These are phyloP conservation scores for Cinclus mexicanus DNA, from an alignment of 2,113 vertebrate species.

Conservation along the genomic window DNA sequence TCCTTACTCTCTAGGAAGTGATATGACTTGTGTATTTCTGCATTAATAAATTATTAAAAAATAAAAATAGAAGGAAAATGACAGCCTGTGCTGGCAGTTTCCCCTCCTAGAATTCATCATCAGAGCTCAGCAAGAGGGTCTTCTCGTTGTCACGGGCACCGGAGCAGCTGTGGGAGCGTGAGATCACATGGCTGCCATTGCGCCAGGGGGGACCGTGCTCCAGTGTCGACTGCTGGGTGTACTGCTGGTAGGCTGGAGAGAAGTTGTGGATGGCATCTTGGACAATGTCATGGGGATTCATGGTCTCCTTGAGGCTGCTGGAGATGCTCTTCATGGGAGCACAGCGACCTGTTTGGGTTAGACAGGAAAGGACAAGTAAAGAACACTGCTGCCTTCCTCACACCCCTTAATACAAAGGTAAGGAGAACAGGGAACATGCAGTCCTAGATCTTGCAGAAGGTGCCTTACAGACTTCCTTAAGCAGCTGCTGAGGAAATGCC, in stretches of 20 bases:
- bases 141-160: slow-evolving; percentile 88
- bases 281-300: slow-evolving; percentile 94
- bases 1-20: slow-evolving; percentile 56
- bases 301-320: slow-evolving; percentile 96
- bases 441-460: neutral
- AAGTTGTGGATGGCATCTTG: slow-evolving; percentile 97
- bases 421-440: neutral
- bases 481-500: neutral
- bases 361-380: neutral
- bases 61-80: neutral
- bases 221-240: slow-evolving; percentile 93
- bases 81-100: neutral
- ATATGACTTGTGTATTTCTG: slow-evolving; percentile 59
- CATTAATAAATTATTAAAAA: slow-evolving; percentile 69
- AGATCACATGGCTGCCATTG: slow-evolving; percentile 73
- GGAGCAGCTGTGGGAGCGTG: slow-evolving; percentile 86
- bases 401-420: rapidly evolving
- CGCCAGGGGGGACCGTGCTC: slow-evolving; percentile 81
- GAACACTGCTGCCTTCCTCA: neutral
- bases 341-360: slow-evolving; percentile 81
- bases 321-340: slow-evolving; percentile 98
- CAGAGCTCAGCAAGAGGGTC: slow-evolving; percentile 91
- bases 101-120: slow-evolving; percentile 88
- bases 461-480: neutral
- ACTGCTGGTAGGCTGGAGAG: slow-evolving; percentile 96